Conservation (phyloP, 92 coral and sea anemone species). For the Palythoa caribaeorum region DNA sequence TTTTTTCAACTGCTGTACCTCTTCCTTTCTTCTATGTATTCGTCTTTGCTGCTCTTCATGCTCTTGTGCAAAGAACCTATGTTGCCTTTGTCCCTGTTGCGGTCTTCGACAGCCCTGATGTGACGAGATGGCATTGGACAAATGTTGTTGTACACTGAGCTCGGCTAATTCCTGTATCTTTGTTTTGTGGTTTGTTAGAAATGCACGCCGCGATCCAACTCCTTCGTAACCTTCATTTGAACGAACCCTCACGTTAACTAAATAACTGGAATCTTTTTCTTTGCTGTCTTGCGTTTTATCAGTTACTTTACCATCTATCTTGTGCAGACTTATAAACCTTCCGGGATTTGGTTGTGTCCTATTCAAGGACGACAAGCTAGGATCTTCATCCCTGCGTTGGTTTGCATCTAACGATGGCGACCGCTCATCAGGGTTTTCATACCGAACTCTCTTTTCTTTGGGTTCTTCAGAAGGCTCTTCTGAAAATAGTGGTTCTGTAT, state of each 20-base stretch:
- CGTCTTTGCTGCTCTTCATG: conserved; percentile 33
- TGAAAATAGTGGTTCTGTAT: neutral
- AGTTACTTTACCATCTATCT: neutral
- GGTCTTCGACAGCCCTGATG: neutral
- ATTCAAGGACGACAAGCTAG: neutral
- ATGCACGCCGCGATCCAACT: neutral
- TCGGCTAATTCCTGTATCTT: conserved; percentile 20
- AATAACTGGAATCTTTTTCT: conserved; percentile 13
- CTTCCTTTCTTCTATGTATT: conserved; percentile 18
- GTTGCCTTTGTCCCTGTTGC: neutral
- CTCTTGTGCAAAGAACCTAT: neutral
- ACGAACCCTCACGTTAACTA: conserved; percentile 4
- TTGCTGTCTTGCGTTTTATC: neutral
- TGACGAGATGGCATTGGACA: conserved; percentile 5
- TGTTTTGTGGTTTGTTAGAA: conserved; percentile 7
- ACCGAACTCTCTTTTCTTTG: neutral
- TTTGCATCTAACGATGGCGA: neutral
- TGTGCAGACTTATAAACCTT: conserved; percentile 11
- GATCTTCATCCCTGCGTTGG: neutral
- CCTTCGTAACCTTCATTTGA: conserved; percentile 14
- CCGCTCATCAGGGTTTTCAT: neutral
- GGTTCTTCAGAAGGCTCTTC: conserved; percentile 31
- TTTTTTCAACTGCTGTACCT: conserved; percentile 23
- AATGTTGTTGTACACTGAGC: conserved; percentile 37
- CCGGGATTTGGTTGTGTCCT: neutral